Evolutionary conservation across 2,113 vertebrate species (phyloP).

Genomic region (Microcebus griseorufus): DNA sequence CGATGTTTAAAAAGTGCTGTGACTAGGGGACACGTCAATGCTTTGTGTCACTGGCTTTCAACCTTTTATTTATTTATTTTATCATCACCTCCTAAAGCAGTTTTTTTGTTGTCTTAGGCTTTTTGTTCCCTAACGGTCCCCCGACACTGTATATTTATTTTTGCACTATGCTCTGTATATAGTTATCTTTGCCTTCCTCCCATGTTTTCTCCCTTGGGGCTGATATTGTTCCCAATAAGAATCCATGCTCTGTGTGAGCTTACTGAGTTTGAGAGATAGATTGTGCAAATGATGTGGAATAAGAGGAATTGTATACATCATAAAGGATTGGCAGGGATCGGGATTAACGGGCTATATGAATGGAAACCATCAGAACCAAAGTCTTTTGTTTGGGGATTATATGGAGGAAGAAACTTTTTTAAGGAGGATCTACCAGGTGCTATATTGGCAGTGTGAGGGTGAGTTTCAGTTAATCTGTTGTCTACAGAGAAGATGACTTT

Average conservation of each 20-base stretch:
- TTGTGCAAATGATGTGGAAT: not conserved
- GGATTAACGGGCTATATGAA: not conserved
- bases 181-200: not conserved
- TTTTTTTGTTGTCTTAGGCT: not conserved
- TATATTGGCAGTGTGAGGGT: not conserved
- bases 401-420: not conserved
- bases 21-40: not conserved
- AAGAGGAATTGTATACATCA: not conserved
- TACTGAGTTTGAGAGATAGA: not conserved
- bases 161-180: not conserved
- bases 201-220: not conserved
- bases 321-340: not conserved
- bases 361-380: not conserved
- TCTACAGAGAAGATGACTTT: not conserved
- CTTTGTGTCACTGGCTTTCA: not conserved
- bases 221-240: not conserved
- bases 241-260: not conserved
- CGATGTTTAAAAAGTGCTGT: not conserved
- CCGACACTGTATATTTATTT: not conserved
- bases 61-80: not conserved
- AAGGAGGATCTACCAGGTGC: not conserved
- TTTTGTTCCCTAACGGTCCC: not conserved
- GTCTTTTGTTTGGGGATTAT: not conserved
- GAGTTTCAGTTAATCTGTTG: not conserved
- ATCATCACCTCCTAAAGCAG: not conserved